phyloP scores from a whole-genome alignment of 2,888 invertebrate genomes.

The Slavum lentiscoides region DNA sequence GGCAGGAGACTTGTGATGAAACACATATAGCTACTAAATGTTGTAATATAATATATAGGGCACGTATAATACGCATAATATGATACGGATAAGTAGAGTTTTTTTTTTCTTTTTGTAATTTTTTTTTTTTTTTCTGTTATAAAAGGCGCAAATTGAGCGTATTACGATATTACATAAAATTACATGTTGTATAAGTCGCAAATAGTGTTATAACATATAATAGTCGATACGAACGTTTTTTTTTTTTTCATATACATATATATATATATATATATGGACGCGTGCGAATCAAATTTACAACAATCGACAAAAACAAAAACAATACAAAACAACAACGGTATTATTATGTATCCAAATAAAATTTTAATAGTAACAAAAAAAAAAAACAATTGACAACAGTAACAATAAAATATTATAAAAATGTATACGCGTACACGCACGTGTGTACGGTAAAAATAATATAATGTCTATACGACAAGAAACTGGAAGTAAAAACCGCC shows the following conservation, averaged over 20 bases:
- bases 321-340: not conserved
- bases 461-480: slow-evolving; percentile 27
- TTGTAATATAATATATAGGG: not conserved
- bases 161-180: slow-evolving; percentile 1
- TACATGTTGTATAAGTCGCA: not conserved
- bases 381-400: slow-evolving; percentile 26
- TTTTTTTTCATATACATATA: not conserved
- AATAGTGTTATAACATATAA: not conserved
- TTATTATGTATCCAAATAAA: slow-evolving; percentile 25
- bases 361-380: slow-evolving; percentile 38
- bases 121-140: not conserved
- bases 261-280: not conserved
- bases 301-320: slow-evolving; percentile 19
- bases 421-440: slow-evolving; percentile 22
- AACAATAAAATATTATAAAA: slow-evolving; percentile 41
- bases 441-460: slow-evolving; percentile 10
- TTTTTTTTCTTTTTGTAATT: slow-evolving; percentile 2
- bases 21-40: too few relatives aligned
- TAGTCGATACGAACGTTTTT: not conserved
- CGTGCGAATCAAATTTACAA: not conserved
- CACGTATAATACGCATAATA: not conserved
- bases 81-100: not conserved
- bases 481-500: slow-evolving; percentile 45
- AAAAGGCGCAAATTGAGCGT: slow-evolving; percentile 11
- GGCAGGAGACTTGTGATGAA: too few relatives aligned